phyloP scores from a whole-genome alignment of 1,140 invertebrate genomes.

The Dendrolimus kikuchii region DNA sequence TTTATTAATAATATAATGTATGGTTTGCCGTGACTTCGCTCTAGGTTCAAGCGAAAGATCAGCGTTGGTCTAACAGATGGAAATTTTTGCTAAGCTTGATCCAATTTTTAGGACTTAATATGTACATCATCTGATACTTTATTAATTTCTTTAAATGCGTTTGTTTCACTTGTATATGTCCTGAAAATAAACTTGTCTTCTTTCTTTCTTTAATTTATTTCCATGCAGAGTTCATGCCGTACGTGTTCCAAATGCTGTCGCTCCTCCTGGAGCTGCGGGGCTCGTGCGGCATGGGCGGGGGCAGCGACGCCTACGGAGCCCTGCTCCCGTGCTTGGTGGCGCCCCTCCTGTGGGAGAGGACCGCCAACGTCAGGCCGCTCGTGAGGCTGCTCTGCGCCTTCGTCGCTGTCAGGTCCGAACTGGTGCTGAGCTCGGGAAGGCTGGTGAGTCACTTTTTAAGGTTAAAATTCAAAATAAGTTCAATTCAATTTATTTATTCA shows the following conservation, averaged over 20 bases:
- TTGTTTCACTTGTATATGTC: too few species aligned
- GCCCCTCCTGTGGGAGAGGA: conserved; percentile 92
- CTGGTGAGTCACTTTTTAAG: conserved; percentile 72
- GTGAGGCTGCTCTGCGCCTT: conserved; percentile 92
- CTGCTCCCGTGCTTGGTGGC: conserved; percentile 91
- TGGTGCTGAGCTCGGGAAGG: conserved; percentile 81
- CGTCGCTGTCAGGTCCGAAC: conserved; percentile 81
- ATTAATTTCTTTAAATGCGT: too few species aligned
- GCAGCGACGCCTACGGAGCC: conserved; percentile 87
- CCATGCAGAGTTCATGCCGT: conserved; percentile 93
- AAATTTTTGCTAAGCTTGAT: too few species aligned
- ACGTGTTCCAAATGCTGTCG: conserved; percentile 97
- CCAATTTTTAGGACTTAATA: too few species aligned
- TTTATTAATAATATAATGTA: too few species aligned
- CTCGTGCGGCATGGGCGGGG: conserved; percentile 36
- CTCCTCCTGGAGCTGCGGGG: conserved; percentile 89
- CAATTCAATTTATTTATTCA: too few species aligned
- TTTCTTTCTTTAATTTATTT: too few species aligned
- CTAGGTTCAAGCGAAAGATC: too few species aligned
- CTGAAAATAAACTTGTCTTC: too few species aligned
- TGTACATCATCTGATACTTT: too few species aligned
- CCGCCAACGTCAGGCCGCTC: conserved; percentile 93
- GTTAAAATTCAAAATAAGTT: conserved; percentile 10
- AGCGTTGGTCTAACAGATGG: too few species aligned
- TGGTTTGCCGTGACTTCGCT: too few species aligned